Evolutionary conservation across 2,797 vertebrate species (phyloP), one percentile per base, ranked within the genome.

Genomic region (Scyliorhinus canicula): DNA sequence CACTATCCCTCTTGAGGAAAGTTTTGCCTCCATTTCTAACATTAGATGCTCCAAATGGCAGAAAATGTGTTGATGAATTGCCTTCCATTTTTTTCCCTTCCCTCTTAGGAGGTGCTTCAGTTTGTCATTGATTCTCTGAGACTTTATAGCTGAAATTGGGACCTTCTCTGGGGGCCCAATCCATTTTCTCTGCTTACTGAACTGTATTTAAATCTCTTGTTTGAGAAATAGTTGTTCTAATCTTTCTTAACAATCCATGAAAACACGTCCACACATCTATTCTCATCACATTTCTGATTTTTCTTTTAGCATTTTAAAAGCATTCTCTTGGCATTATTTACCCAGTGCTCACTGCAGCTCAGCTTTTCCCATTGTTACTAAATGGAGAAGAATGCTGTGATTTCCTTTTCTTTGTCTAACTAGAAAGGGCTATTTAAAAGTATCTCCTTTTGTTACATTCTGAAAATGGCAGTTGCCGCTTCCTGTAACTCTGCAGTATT

Each of bases 101-200:
- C 60, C 60, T 65, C 60, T 65, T 40, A 44, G 60, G 88, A 91
- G n/a, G 88, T 65, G 60, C 60, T 65, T 65, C 60, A 26, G 60
- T 65, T 63, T 91, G 65, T 91, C 88, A 91, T 65, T 91, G 88
- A 91, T 91, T 91, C 4, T 91, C 21, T 65, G 63, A 9, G 88
- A 65, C 8, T 65, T 65, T 21, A 28, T 63, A 44, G n/a, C 60
- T 65, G 60, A 91, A n/a, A 65, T 91, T n/a, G 44, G 88, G 88
- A 44, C 8, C 88, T 91, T 91, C 60, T 47, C 44, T 24, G 44
- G 40, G 79, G 44, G 79, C 8, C 7, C 79, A 82, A 82, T 82
- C 79, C 79, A 47, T 44, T 47, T 82, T 82, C 79, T 91, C n/a
- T 91, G 57, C n/a, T n/a, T 40, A 63, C 57, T 91, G 88, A 63